phyloP scores from a whole-genome alignment of 2,113 vertebrate species.

The Marcusenius ussheri region DNA sequence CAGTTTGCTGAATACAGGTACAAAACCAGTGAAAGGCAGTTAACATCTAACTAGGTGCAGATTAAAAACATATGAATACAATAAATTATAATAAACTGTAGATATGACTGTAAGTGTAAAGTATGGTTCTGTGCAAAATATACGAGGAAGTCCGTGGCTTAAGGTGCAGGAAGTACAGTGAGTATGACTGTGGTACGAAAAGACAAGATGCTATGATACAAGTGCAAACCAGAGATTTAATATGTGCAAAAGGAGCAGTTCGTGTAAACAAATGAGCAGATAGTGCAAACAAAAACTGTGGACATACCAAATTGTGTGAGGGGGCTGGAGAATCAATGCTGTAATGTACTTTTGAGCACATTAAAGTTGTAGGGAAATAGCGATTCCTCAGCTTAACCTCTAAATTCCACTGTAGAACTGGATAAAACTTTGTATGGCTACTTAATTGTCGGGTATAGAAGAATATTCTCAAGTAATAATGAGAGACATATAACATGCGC shows the following conservation, averaged over 20 bases:
- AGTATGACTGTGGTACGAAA: background rate
- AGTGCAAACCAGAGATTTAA: background rate
- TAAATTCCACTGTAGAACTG: background rate
- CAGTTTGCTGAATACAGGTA: background rate
- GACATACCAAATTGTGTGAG: background rate
- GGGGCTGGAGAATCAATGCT: background rate
- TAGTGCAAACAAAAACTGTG: background rate
- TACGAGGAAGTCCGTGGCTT: background rate
- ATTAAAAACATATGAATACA: background rate
- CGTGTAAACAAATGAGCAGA: background rate
- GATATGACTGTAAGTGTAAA: background rate
- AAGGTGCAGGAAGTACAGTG: background rate
- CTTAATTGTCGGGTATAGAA: background rate
- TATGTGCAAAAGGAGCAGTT: background rate
- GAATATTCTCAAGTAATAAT: background rate
- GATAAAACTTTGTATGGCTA: background rate
- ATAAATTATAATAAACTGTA: background rate
- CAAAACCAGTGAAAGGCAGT: background rate
- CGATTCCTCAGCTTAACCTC: background rate
- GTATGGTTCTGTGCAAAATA: background rate
- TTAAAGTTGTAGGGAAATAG: background rate
- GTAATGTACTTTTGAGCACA: background rate
- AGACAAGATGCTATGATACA: background rate
- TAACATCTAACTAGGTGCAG: background rate
- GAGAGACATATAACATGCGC: background rate